A percentile compares a stretch with the other conserved stretches of the same genome.
Evolutionary conservation across 2,113 vertebrate species (phyloP).

Genomic region (Lagopus leucura): DNA sequence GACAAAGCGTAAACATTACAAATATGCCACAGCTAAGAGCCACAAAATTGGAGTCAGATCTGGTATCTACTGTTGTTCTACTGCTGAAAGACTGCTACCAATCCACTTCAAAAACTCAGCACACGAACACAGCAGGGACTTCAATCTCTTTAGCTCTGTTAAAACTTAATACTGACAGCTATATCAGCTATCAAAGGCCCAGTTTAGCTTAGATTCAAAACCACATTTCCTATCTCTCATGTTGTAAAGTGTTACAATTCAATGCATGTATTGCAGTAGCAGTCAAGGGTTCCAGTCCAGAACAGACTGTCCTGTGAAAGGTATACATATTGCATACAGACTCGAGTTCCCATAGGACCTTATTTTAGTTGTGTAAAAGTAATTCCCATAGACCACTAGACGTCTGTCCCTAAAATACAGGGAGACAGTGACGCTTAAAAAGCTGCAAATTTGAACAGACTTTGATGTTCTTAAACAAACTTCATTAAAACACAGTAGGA

Average conservation of each 20-base stretch:
- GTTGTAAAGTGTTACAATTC: not conserved
- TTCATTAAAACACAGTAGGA: not conserved
- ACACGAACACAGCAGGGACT: not conserved
- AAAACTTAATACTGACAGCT: not conserved
- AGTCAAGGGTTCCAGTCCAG: not conserved
- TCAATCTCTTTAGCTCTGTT: not conserved
- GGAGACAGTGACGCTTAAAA: not conserved
- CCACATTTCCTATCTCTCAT: not conserved
- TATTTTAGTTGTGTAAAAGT: not conserved
- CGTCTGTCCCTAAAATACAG: not conserved
- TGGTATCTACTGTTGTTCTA: not conserved
- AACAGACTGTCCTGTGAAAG: not conserved
- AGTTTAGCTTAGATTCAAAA: not conserved
- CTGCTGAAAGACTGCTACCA: not conserved
- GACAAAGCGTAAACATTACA: not conserved
- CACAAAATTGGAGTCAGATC: not conserved
- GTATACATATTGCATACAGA: not conserved
- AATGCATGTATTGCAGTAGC: fast-evolving
- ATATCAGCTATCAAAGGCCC: not conserved
- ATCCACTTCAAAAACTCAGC: not conserved
- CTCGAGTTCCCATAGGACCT: not conserved
- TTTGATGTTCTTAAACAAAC: not conserved
- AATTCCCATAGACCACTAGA: not conserved
- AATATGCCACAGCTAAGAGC: fast-evolving
- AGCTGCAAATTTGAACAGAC: not conserved